phyloP scores from a whole-genome alignment of 2,888 invertebrate species.

The Leptogaster cylindrica region DNA sequence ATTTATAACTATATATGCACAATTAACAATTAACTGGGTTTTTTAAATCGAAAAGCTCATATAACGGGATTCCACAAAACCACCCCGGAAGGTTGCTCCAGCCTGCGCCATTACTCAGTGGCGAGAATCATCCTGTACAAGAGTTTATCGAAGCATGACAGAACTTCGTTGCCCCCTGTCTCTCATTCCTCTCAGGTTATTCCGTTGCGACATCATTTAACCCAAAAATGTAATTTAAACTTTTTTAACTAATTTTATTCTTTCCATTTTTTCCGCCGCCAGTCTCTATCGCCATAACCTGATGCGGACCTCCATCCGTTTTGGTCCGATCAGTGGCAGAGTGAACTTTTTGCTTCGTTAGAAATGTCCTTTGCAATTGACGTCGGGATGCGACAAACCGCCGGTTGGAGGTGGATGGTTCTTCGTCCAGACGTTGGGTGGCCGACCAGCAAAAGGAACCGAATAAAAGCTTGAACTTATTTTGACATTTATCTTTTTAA shows the following conservation, averaged over 20 bases:
- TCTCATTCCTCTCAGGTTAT: neutral
- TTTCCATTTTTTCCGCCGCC: slow-evolving; percentile 1
- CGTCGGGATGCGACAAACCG: slow-evolving; percentile 11
- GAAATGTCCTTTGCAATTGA: slow-evolving; percentile 35
- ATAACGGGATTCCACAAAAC: no score
- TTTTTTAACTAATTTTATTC: slow-evolving; percentile 38
- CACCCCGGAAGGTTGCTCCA: no score
- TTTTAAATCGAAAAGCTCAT: no score
- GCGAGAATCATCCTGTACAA: no score
- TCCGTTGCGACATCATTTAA: slow-evolving; percentile 38
- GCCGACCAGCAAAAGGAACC: slow-evolving; percentile 17
- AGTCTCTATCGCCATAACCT: slow-evolving; percentile 11
- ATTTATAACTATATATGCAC: no score
- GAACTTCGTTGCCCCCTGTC: neutral
- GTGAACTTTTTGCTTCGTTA: slow-evolving; percentile 25
- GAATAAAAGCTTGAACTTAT: slow-evolving; percentile 37
- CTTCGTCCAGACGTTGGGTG: slow-evolving; percentile 12
- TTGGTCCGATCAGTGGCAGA: neutral
- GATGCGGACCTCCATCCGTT: slow-evolving; percentile 4
- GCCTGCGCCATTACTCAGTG: no score
- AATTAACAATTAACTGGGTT: no score
- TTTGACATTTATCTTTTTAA: slow-evolving; percentile 42
- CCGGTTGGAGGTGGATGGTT: neutral
- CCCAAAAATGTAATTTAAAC: slow-evolving; percentile 41
- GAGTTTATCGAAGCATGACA: no score